Conservation (phyloP, 2,888 invertebrate species). For the Callosobruchus maculatus region DNA sequence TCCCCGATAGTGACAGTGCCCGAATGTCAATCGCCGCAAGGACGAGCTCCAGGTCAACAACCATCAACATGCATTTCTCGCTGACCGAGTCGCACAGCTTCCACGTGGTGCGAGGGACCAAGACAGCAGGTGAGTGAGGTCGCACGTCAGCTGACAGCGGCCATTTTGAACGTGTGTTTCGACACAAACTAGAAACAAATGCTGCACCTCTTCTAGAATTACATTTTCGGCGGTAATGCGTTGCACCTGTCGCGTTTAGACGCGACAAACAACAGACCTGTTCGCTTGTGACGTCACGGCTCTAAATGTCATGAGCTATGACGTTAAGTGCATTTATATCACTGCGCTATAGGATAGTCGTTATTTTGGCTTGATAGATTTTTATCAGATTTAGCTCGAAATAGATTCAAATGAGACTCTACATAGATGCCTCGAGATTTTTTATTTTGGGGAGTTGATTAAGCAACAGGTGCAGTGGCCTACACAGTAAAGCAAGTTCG, state of each 20-base stretch:
- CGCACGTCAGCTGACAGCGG: not conserved
- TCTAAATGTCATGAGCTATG: not conserved
- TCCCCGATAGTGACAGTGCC: not conserved
- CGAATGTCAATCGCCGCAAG: not conserved
- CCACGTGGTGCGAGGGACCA: not conserved
- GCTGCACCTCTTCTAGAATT: not conserved
- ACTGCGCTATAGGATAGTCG: not conserved
- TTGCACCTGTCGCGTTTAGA: not conserved
- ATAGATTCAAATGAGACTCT: too few species aligned
- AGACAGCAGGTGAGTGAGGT: not conserved
- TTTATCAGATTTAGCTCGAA: too few species aligned
- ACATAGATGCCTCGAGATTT: too few species aligned
- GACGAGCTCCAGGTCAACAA: not conserved
- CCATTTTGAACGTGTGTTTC: not conserved
- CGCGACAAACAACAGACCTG: not conserved
- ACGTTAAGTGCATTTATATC: not conserved
- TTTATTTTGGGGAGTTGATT: too few species aligned
- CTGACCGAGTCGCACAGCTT: not conserved
- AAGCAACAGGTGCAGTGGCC: too few species aligned
- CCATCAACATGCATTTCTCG: not conserved
- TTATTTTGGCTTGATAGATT: too few species aligned
- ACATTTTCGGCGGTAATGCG: not conserved
- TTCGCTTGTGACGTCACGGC: not conserved
- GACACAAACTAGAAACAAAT: not conserved
- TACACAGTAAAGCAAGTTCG: too few species aligned